phyloP scores from a whole-genome alignment of 2,888 invertebrate species.

The Sipha maydis region DNA sequence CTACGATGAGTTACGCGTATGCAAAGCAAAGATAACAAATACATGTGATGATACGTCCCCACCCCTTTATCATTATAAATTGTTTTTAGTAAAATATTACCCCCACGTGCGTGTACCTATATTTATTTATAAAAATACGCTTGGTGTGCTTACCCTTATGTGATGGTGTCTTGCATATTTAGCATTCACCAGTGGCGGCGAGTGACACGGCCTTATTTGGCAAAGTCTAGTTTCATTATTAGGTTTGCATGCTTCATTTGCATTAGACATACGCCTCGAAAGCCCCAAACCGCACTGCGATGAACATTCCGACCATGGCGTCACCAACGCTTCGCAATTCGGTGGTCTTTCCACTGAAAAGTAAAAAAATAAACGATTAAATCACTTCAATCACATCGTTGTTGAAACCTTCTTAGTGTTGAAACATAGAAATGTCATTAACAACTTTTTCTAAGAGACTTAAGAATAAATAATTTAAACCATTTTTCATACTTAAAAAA shows the following conservation, averaged over 20 bases:
- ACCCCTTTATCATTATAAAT: background rate
- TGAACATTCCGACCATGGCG: slow-evolving; percentile 75
- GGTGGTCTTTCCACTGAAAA: slow-evolving; percentile 69
- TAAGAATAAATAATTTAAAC: too few relatives aligned
- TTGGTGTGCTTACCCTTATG: slow-evolving; percentile 68
- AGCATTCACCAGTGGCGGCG: slow-evolving; percentile 65
- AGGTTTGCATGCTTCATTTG: slow-evolving; percentile 73
- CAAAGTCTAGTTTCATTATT: slow-evolving; percentile 75
- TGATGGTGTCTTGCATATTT: slow-evolving; percentile 67
- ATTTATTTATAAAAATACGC: background rate
- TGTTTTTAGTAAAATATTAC: too few relatives aligned
- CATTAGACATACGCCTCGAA: slow-evolving; percentile 73
- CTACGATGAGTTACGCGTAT: background rate
- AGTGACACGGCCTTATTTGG: slow-evolving; percentile 71
- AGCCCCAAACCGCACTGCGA: slow-evolving; percentile 75
- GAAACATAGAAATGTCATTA: too few relatives aligned
- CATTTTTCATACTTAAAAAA: too few relatives aligned
- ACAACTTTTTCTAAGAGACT: too few relatives aligned
- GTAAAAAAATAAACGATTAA: background rate
- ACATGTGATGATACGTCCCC: background rate
- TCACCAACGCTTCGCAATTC: slow-evolving; percentile 68
- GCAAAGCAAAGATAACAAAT: background rate
- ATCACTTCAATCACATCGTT: too few relatives aligned
- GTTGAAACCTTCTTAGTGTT: too few relatives aligned
- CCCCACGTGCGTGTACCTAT: too few relatives aligned